Evolutionary conservation across 2,888 invertebrate genomes (phyloP).

Genomic region (Rambutsinella grinnellia): DNA sequence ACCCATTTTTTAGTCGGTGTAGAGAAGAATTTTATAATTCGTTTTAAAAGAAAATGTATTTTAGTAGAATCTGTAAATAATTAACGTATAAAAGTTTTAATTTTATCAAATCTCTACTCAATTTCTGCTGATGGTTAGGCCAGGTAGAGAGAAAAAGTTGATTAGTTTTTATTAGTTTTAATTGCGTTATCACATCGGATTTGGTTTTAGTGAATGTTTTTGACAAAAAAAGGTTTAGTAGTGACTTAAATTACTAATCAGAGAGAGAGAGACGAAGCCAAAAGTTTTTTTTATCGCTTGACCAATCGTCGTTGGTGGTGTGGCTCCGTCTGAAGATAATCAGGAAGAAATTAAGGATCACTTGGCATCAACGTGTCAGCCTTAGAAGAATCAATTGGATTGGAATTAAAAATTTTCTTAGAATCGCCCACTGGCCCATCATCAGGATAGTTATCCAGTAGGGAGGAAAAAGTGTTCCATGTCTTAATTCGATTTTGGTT

Average conservation of each 20-base stretch:
- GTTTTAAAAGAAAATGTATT: not conserved
- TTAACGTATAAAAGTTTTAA: not conserved
- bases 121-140: not conserved
- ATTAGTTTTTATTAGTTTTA: not conserved
- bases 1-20: not conserved
- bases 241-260: not conserved
- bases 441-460: not conserved
- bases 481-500: constrained; percentile 27
- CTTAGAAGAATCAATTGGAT: constrained; percentile 6
- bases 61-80: not conserved
- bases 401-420: constrained; percentile 8
- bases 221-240: not conserved
- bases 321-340: not conserved
- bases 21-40: not conserved
- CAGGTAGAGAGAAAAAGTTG: constrained; percentile 1
- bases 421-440: constrained; percentile 43
- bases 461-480: not conserved
- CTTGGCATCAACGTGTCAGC: constrained; percentile 11
- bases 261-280: not conserved
- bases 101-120: not conserved
- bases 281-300: not conserved
- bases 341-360: not conserved
- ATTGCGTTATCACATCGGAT: not conserved
- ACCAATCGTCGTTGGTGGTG: not conserved
- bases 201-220: not conserved